A percentile compares a stretch with the other conserved stretches of the same genome.
phyloP scores from a whole-genome alignment of 2,888 invertebrate species.

The Neoascia interrupta region DNA sequence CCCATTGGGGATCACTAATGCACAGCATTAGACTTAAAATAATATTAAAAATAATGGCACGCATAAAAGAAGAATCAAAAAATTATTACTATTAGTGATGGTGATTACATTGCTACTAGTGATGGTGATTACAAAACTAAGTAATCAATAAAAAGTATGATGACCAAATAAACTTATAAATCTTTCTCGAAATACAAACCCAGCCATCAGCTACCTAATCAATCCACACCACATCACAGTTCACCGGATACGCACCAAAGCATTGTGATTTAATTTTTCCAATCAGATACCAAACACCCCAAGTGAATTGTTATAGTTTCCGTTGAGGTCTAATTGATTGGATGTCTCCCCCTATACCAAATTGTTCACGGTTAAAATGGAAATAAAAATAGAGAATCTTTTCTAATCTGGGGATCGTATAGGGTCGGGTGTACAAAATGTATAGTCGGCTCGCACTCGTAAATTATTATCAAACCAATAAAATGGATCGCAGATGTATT shows the following conservation, averaged over 20 bases:
- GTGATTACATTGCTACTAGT: too few species aligned
- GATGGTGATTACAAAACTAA: too few species aligned
- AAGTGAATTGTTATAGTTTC: conserved; percentile 51
- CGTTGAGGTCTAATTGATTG: conserved; percentile 46
- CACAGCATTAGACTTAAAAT: too few species aligned
- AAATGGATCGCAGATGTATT: conserved; percentile 31
- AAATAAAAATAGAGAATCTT: not conserved
- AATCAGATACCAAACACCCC: conserved; percentile 36
- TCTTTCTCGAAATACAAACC: conserved; percentile 4
- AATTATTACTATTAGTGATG: too few species aligned
- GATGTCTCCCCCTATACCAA: conserved; percentile 20
- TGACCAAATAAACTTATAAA: conserved; percentile 22
- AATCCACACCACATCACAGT: not conserved
- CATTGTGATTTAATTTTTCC: conserved; percentile 41
- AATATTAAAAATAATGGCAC: too few species aligned
- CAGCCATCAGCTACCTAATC: not conserved
- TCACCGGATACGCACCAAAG: conserved; percentile 48
- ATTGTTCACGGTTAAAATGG: conserved; percentile 21
- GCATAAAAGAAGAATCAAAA: too few species aligned
- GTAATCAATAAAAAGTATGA: not conserved
- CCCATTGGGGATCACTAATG: too few species aligned
- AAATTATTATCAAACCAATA: conserved; percentile 45
- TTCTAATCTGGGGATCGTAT: conserved; percentile 1
- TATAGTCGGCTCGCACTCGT: conserved; percentile 24
- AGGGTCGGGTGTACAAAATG: conserved; percentile 30